Conservation (phyloP, 2,113 vertebrate genomes). For the Microtus montanus region DNA sequence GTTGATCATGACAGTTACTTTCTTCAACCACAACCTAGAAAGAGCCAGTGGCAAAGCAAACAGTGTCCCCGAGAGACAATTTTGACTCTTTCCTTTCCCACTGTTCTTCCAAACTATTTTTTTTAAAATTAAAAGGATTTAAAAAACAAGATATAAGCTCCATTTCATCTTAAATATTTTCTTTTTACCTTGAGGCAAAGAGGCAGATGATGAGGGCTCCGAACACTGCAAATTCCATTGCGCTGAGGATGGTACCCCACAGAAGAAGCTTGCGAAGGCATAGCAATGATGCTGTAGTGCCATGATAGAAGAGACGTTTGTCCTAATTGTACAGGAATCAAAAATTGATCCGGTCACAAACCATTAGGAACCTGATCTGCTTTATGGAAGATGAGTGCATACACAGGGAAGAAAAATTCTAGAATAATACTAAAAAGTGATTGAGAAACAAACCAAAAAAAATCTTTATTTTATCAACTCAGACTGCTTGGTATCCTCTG, state of each 20-base stretch:
- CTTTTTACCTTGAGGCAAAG: constrained; percentile 92
- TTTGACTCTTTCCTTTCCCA: constrained; percentile 77
- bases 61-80: constrained; percentile 50
- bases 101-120: constrained; percentile 81
- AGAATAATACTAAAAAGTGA: constrained; percentile 93
- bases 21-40: constrained; percentile 79
- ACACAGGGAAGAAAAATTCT: constrained; percentile 93
- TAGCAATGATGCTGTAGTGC: constrained; percentile 90
- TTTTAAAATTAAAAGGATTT: constrained; percentile 87
- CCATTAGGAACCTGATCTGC: constrained; percentile 92
- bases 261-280: constrained; percentile 92
- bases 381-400: constrained; percentile 91
- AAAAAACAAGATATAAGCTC: constrained; percentile 82
- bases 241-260: constrained; percentile 92
- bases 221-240: constrained; percentile 88
- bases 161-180: constrained; percentile 90
- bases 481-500: constrained; percentile 91
- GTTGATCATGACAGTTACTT: constrained; percentile 88
- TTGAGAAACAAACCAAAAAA: constrained; percentile 94
- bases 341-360: constrained; percentile 91
- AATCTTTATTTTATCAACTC: constrained; percentile 91
- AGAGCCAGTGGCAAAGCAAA: constrained; percentile 3
- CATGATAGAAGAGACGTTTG: constrained; percentile 96
- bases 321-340: constrained; percentile 91
- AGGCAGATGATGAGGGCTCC: constrained; percentile 93